Evolutionary conservation across 2,888 invertebrate genomes (phyloP), one percentile per base, ranked within the genome.

Genomic region (Pinctada fucata): DNA sequence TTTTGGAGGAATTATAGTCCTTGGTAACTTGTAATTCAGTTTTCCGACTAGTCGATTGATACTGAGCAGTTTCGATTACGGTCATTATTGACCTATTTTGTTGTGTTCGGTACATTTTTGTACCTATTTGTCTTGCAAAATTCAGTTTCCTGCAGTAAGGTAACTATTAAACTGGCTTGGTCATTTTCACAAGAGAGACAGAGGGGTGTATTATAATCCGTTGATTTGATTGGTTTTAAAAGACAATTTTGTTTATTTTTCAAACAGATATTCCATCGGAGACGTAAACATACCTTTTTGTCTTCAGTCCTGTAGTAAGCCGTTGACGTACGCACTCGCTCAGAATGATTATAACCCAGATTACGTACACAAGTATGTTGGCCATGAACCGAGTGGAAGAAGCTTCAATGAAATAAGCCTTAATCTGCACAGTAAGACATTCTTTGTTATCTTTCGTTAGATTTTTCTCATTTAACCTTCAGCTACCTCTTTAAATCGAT

Each of bases 331-430:
- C 92, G 98, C 97, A 2, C 97, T 99, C 92, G 98, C 97, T 65
- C 94, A 98, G 82, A 97, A 97, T 91, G 96, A 97, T 87, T 93
- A 98, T 78, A 97, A 97, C 1, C 96, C 96, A 73, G 96, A 98
- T 89, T 94, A 95, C 52, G 97, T 99, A n/a, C 99, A 99, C 93
- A 95, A 96, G 88, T 99, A 97, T 92, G 96, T 99, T 83, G 99
- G 99, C 79, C 98, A 98, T 87, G 99, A 99, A 94, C 99, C 99
- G 5, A 97, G 97, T 90, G 99, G 99, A 3, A 94, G 97, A 82
- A 97, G 97, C 93, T 99, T 99, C 93, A 99, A 99, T 93, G 98
- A 97, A 94, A 95, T 99, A 82, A 96, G 97, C 86, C 94, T 99
- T 88, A 98, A 99, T 94, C 95, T 96, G 90, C 96, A 97, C 90